These are phyloP conservation scores for Thalassaphorura encarpata DNA, from an alignment of 1,140 invertebrate genomes.

Conservation along the genomic window DNA sequence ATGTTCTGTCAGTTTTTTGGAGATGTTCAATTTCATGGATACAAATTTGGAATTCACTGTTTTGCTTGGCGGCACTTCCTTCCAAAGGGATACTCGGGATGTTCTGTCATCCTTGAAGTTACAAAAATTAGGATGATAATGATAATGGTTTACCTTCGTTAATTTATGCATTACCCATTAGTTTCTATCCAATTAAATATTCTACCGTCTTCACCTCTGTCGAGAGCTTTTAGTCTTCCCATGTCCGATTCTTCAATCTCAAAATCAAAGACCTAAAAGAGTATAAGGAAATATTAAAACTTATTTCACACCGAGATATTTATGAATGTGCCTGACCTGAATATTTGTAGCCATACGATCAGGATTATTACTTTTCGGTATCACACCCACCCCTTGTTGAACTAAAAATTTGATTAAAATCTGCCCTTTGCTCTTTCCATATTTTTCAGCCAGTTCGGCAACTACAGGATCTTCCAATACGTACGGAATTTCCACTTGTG, in stretches of 20 bases:
- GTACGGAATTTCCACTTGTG: constrained; percentile 13
- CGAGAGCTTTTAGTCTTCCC: constrained; percentile 42
- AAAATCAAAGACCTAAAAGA: constrained; percentile 49
- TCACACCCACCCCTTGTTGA: constrained; percentile 37
- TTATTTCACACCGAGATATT: background rate
- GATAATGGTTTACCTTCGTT: background rate
- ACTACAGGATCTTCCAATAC: constrained; percentile 37
- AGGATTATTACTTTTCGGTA: constrained; percentile 68
- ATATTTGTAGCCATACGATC: constrained; percentile 56
- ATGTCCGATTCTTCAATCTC: constrained; percentile 45
- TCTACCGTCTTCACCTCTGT: constrained; percentile 47
- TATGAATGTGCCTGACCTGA: constrained; percentile 20
- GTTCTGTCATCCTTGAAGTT: background rate
- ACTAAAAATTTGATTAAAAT: constrained; percentile 39
- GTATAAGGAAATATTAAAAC: background rate
- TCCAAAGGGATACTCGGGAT: no score
- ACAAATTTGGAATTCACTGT: no score
- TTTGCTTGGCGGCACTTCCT: no score
- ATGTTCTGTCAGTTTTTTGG: no score
- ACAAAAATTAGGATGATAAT: background rate
- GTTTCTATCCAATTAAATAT: no score
- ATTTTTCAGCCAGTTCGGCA: constrained; percentile 34
- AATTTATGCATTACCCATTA: background rate
- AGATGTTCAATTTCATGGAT: no score
- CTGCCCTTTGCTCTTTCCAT: constrained; percentile 37